Conservation (phyloP, 2,888 invertebrate species). For the Cephalotes varians region DNA sequence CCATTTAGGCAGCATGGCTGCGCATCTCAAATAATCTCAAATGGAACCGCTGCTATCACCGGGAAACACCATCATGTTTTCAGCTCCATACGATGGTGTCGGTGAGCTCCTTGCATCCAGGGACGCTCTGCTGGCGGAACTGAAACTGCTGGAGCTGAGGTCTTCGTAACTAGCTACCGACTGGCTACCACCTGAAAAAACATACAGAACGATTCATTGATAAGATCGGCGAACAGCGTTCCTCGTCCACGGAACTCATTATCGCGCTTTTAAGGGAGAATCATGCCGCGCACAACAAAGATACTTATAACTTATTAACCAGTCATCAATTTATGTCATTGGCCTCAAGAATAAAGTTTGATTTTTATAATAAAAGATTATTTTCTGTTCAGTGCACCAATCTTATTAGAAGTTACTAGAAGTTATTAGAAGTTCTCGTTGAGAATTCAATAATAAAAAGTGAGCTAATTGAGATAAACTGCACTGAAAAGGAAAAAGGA, state of each 20-base stretch:
- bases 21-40: slow-evolving; percentile 85
- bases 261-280: background rate
- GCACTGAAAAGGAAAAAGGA: slow-evolving; percentile 9
- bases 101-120: slow-evolving; percentile 91
- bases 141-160: slow-evolving; percentile 94
- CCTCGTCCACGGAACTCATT: slow-evolving; percentile 14
- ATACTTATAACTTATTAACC: slow-evolving; percentile 15
- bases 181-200: slow-evolving; percentile 87
- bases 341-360: slow-evolving; percentile 27
- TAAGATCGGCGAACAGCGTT: background rate
- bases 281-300: background rate
- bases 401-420: background rate
- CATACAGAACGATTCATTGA: slow-evolving; percentile 13
- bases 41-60: slow-evolving; percentile 92
- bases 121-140: slow-evolving; percentile 93
- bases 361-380: background rate
- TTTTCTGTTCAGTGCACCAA: background rate
- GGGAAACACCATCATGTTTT: slow-evolving; percentile 92
- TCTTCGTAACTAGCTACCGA: slow-evolving; percentile 90
- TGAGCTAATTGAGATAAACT: slow-evolving; percentile 3
- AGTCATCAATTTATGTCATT: slow-evolving; percentile 24
- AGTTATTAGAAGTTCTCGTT: background rate
- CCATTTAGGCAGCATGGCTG: slow-evolving; percentile 80
- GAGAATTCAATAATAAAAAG: background rate
- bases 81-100: slow-evolving; percentile 91